A percentile compares a stretch with the other conserved stretches of the same genome.
These are phyloP conservation scores for Amiota mariae DNA, from an alignment of 2,888 invertebrate genomes.

Conservation along the genomic window DNA sequence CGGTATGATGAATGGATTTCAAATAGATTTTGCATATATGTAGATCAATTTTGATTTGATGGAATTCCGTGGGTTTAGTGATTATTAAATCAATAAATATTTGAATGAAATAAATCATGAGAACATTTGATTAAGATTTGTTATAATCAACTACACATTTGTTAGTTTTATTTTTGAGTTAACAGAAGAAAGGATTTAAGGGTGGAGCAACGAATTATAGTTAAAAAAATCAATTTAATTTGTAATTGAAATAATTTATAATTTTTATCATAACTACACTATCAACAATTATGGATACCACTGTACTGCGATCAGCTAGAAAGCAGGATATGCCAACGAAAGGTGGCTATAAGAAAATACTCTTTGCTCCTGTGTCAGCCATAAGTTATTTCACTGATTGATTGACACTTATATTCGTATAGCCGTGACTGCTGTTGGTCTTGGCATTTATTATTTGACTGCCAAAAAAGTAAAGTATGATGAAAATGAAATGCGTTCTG, in stretches of 20 bases:
- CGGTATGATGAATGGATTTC: slow-evolving; percentile 19
- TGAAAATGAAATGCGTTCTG: slow-evolving; percentile 84
- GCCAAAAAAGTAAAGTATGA: slow-evolving; percentile 76
- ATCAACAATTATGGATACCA: slow-evolving; percentile 59
- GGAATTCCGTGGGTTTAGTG: too few relatives aligned
- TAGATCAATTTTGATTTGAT: too few relatives aligned
- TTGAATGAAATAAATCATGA: too few relatives aligned
- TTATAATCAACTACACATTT: too few relatives aligned
- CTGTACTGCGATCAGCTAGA: slow-evolving; percentile 68
- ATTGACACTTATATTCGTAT: slow-evolving; percentile 79
- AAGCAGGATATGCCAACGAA: slow-evolving; percentile 94
- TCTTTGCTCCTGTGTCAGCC: slow-evolving; percentile 82
- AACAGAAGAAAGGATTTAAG: too few relatives aligned
- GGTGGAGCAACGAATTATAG: background rate
- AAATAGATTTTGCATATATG: too few relatives aligned
- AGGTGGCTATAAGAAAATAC: slow-evolving; percentile 90
- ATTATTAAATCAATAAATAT: too few relatives aligned
- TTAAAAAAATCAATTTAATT: slow-evolving; percentile 30
- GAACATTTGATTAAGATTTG: too few relatives aligned
- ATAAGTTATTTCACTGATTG: slow-evolving; percentile 82
- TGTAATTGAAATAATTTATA: background rate
- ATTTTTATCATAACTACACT: slow-evolving; percentile 34
- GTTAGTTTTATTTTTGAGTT: too few relatives aligned
- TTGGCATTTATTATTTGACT: slow-evolving; percentile 77
- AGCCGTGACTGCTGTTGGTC: slow-evolving; percentile 76